Evolutionary conservation across 2,797 vertebrate genomes (phyloP).

Genomic region (Myotis vivesi): DNA sequence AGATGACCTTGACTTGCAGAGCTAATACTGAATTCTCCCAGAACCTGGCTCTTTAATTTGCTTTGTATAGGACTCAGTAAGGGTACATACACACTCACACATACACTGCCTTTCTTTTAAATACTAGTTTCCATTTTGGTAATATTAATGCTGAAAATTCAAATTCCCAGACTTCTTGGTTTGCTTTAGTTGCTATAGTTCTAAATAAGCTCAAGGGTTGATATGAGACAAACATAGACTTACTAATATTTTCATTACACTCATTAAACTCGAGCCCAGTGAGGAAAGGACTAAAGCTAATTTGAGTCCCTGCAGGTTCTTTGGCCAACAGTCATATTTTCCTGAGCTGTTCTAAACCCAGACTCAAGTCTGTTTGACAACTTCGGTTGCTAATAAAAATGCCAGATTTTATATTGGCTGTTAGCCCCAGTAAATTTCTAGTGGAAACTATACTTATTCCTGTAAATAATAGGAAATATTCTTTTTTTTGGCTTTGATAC

Average conservation of each 20-base stretch:
- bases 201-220: slow-evolving; percentile 19
- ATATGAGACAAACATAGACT: slow-evolving; percentile 40
- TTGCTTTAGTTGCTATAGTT: slow-evolving; percentile 44
- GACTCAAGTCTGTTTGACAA: slow-evolving; percentile 62
- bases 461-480: slow-evolving; percentile 53
- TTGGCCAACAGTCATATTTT: slow-evolving; percentile 63
- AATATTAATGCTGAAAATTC: slow-evolving; percentile 31
- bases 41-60: slow-evolving; percentile 9
- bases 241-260: slow-evolving; percentile 46
- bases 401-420: slow-evolving; percentile 60
- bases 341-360: slow-evolving; percentile 50
- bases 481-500: slow-evolving; percentile 30
- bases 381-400: slow-evolving; percentile 63
- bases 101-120: not conserved
- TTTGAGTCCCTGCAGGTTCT: slow-evolving; percentile 51
- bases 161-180: not conserved
- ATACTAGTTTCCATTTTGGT: slow-evolving; percentile 33
- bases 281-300: slow-evolving; percentile 57
- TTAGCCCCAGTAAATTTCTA: slow-evolving; percentile 58
- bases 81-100: not conserved
- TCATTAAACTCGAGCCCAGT: slow-evolving; percentile 21
- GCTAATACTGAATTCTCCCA: slow-evolving; percentile 13
- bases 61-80: not conserved
- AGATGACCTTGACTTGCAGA: slow-evolving; percentile 24
- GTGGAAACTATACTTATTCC: slow-evolving; percentile 53